Evolutionary conservation across 53 echinoderm and acorn worm genomes (phyloP), one percentile per base, ranked within the genome.

Genomic region (Zoroaster sp.): DNA sequence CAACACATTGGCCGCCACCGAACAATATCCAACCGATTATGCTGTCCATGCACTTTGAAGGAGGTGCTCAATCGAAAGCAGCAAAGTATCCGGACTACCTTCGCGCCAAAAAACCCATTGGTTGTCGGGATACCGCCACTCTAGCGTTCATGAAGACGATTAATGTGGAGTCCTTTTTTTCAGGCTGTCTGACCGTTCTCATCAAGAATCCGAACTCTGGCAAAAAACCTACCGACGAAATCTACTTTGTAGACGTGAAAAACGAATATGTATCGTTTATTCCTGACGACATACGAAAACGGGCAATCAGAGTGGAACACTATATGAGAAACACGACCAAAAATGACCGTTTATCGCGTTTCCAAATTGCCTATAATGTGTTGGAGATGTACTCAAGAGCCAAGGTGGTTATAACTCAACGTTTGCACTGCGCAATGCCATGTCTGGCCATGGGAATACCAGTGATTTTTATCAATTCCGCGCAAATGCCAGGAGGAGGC

Each of bases 391-490:
- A 78, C 38, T 78, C 78, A 8, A 5, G 36, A 1, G 78, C 78
- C 15, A 15, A 54, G 4, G 34, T 78, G 34, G 78, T 78, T 5
- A 54, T 78, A 17, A 78, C 78, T 15, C 77, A 76, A 23, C 77
- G 77, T 30, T 14, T 76, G 0, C 77, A 76, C 17, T 46, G 47
- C 34, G 78, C 78, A 37, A 32, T 78, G 78, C 78, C 78, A 0
- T 78, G 78, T 5, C 53, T 78, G 14, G 78, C 78, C 38, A 52
- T 78, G 53, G 78, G 78, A 5, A 78, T 35, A n/a, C 78, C 78
- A 15, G 78, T 78, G 4, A 76, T 76, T 14, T 76, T 76, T 45
- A 31, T 76, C 7, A 15, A 76, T 33, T 7, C 33, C 31, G 14
- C 33, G 3, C 0, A 0, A 4, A 52, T 78, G 53, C 78, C 78